phyloP scores from a whole-genome alignment of 2,888 invertebrate species.

The Ectobius pallidus region DNA sequence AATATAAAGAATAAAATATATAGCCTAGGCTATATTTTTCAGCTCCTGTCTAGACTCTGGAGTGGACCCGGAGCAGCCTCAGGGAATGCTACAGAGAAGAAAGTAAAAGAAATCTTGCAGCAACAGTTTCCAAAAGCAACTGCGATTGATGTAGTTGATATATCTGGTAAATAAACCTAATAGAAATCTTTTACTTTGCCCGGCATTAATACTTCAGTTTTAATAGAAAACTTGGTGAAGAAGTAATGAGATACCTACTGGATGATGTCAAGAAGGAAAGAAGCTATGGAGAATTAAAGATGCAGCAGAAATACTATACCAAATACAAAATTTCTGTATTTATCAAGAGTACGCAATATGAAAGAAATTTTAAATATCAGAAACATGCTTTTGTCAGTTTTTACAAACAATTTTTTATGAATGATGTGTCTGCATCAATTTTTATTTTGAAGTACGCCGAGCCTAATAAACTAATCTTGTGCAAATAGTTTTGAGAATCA shows the following conservation, averaged over 20 bases:
- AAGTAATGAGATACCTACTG: background rate
- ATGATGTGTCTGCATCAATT: no score
- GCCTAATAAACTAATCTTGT: no score
- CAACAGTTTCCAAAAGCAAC: slow-evolving; percentile 66
- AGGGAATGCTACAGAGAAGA: slow-evolving; percentile 53
- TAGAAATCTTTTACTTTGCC: no score
- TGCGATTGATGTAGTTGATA: slow-evolving; percentile 69
- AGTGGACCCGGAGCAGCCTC: slow-evolving; percentile 50
- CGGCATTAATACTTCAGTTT: no score
- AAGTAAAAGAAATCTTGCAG: slow-evolving; percentile 56
- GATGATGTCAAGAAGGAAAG: background rate
- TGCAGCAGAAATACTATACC: background rate
- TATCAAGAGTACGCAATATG: background rate
- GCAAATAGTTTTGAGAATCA: no score
- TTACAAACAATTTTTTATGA: no score
- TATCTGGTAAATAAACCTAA: slow-evolving; percentile 63
- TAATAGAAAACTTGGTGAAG: background rate
- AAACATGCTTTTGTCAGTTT: background rate
- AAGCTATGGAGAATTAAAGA: no score
- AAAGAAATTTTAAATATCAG: background rate
- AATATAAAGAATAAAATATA: no score
- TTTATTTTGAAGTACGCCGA: no score
- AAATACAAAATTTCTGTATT: background rate
- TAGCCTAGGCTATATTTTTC: slow-evolving; percentile 48
- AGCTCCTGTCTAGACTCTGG: slow-evolving; percentile 54